Evolutionary conservation across 2,797 vertebrate species (phyloP), one percentile per base, ranked within the genome.

Genomic region (Prunella strophiata): DNA sequence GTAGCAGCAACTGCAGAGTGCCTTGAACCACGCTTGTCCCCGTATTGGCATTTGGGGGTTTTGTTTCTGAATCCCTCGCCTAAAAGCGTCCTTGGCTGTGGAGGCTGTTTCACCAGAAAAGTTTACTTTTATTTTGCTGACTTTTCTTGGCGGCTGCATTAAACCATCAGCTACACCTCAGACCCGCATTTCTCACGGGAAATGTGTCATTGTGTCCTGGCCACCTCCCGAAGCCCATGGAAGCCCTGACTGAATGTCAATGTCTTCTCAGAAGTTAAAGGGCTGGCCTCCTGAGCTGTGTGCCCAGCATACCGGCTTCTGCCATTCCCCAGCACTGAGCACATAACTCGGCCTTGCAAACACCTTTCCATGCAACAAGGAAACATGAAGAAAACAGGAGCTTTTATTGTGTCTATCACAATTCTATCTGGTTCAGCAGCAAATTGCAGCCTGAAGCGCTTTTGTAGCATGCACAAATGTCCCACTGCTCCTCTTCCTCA

Each of bases 121-220:
- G 57, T 26, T 84, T 30, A 47, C 48, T 87, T 93, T 22, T 78
- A 19, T 47, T 83, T n/a, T 61, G 36, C 52, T 65, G 20, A 14
- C 34, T 26, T 66, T 1, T 1, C 5, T 26, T 59, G 36, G 30
- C 38, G 91, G 27, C 10, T 84, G 32, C 40, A 0, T 55, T 43
- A 32, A 82, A 25, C 47, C 23, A 13, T 16, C n/a, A 4, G 3
- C 20, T 38, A 12, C 34, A 17, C 36, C 62, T 77, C 42, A 47
- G 29, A 34, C 52, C 80, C 1, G 0, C 11, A n/a, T 68, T 81
- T 16, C 19, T 89, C 5, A 0, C 3, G 47, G 18, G 12, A 72
- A 26, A 45, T 10, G 15, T 32, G 68, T 82, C 4, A 26, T 40
- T 42, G 21, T 59, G 73, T 67, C 72, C 48, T 32, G 59, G 26